Conservation (phyloP, 1,140 invertebrate genomes). For the Tetraneura akinire region DNA sequence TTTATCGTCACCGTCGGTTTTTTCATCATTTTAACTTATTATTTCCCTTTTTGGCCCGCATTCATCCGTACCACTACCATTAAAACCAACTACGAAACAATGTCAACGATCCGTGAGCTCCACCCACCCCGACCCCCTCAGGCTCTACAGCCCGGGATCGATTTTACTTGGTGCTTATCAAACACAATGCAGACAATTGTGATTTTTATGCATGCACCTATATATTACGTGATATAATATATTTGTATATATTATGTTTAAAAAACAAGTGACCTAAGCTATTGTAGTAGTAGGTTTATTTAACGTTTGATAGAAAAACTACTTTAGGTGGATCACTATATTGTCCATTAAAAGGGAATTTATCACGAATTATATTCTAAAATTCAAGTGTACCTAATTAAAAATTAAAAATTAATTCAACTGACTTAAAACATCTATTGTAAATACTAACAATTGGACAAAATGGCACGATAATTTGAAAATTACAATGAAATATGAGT, state of each 20-base stretch:
- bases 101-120: constrained; percentile 48
- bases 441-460: too few species aligned
- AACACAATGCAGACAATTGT: constrained; percentile 12
- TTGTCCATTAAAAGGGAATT: constrained; percentile 2
- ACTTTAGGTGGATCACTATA: too few species aligned
- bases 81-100: constrained; percentile 38
- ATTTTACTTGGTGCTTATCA: constrained; percentile 36
- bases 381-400: too few species aligned
- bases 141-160: constrained; percentile 23
- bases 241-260: too few species aligned
- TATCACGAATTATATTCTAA: too few species aligned
- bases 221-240: too few species aligned
- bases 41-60: background rate
- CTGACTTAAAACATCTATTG: too few species aligned
- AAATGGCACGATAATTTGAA: too few species aligned
- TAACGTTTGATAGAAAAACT: too few species aligned
- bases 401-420: too few species aligned
- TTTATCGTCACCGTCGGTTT: background rate
- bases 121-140: constrained; percentile 33
- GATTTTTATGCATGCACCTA: constrained; percentile 6
- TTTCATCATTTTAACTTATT: constrained; percentile 35
- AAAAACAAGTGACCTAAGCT: background rate
- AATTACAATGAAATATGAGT: too few species aligned
- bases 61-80: background rate
- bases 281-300: background rate